Base-by-base conservation (phyloP, 1,140 invertebrate genomes). In the Lordiphosa stackelbergi region DNA sequence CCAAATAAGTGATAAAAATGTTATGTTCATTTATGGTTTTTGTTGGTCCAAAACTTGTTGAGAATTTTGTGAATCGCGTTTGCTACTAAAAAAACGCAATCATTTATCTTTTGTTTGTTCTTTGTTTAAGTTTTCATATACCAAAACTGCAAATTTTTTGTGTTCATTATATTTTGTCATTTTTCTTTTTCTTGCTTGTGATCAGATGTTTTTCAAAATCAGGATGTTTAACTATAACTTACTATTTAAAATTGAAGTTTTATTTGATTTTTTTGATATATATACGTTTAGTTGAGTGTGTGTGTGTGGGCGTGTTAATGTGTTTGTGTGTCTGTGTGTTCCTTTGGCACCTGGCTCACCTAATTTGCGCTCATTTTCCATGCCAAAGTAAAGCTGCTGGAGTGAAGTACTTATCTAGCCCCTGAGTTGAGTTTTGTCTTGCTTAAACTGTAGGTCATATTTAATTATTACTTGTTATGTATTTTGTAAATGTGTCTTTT, bases 1-100 rank as follows among this genome's bases (percentile, higher is more conserved):
- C 84, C 78, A 86, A 86, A 86, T 86, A 86, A 86, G 85, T 86
- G 85, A 86, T 86, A 86, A 86, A 86, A 86, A 84, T 72, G 19
- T 63, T 63, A 31, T 31, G 28, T 31, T 31, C 28, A 31, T 31
- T 31, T 31, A 31, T 59, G 62, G 65, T 53, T 69, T 78, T 56
- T 63, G 54, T 65, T 22, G 8, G 24, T 62, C 62, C 56, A 63
- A 63, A 72, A 85, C 68, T 42, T 60, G 7, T 60, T 68, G 36
- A 41, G 22, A 84, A 84, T 84, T 84, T 84, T 71, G 75, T 72
- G 56, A 83, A 83, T 83, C 77, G 77, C 77, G 77, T 81, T 83
- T 73, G 77, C 77, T 83, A 83, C 77, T 83, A 83, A 83, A 83
- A 83, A 83, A 83, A 83, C 77, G 77, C 77, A 83, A 83, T 83